Evolutionary conservation across 2,888 invertebrate genomes (phyloP).

Genomic region (Stenichneumon culpator): DNA sequence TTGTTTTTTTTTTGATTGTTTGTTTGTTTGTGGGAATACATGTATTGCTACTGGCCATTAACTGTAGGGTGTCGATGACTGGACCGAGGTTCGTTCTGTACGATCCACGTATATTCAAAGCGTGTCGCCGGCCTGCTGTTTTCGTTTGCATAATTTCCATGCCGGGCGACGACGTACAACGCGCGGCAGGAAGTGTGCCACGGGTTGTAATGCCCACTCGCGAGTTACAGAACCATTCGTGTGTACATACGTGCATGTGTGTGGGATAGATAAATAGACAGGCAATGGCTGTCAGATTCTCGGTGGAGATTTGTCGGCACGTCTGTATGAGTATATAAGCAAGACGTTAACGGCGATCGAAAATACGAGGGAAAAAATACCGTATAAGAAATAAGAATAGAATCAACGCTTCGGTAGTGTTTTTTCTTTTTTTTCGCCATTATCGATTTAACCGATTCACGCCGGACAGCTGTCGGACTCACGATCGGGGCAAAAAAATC

Average conservation of each 20-base stretch:
- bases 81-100: background rate
- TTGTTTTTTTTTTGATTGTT: background rate
- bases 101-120: slow-evolving; percentile 66
- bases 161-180: slow-evolving; percentile 48
- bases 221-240: background rate
- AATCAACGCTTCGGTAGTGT: background rate
- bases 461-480: no score
- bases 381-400: background rate
- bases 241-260: background rate
- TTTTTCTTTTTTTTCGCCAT: background rate
- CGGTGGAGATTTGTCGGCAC: background rate
- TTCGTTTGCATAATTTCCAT: slow-evolving; percentile 71
- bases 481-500: background rate
- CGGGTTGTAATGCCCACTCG: slow-evolving; percentile 37
- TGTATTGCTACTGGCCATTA: background rate
- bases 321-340: background rate
- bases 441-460: background rate
- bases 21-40: background rate
- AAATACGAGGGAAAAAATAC: background rate
- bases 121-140: slow-evolving; percentile 66
- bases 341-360: background rate
- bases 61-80: slow-evolving; percentile 11
- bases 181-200: slow-evolving; percentile 68
- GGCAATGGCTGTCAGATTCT: slow-evolving; percentile 2
- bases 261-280: slow-evolving; percentile 1